Conservation (phyloP, 2,797 vertebrate species). For the Typhlichthys eigenmanni region DNA sequence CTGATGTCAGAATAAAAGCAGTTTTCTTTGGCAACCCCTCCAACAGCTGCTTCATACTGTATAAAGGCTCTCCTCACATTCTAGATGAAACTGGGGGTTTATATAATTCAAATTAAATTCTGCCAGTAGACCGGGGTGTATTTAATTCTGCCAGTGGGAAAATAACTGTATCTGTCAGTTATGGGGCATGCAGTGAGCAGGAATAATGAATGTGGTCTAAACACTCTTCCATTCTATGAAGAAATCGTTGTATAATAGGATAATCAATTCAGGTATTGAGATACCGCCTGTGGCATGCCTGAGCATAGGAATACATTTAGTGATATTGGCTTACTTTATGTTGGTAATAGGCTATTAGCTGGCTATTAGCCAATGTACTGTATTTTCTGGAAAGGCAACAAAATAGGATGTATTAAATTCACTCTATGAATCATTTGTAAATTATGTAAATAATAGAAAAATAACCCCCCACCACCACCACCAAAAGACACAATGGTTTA, state of each 20-base stretch:
- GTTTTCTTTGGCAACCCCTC: conserved; percentile 16
- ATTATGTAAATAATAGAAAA: not conserved
- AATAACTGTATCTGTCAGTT: conserved; percentile 44
- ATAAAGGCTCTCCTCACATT: conserved; percentile 33
- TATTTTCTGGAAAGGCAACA: no score
- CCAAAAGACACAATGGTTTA: not conserved
- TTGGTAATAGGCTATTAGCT: no score
- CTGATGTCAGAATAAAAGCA: conserved; percentile 38
- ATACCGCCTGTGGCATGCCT: no score
- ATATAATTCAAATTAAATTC: no score
- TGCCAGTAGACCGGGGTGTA: not conserved
- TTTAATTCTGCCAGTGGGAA: conserved; percentile 42
- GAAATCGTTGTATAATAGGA: no score
- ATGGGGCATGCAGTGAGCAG: conserved; percentile 7
- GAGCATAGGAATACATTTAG: no score
- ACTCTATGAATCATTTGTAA: no score
- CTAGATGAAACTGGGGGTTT: conserved; percentile 17
- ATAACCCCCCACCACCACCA: conserved; percentile 19
- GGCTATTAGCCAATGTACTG: no score
- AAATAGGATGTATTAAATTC: no score
- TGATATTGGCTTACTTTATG: no score
- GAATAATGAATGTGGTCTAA: conserved; percentile 4
- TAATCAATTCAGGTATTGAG: no score
- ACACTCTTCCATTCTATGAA: not conserved
- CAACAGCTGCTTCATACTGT: conserved; percentile 30